These are phyloP conservation scores for Sialia sialis DNA, from an alignment of 2,113 vertebrate species.

Conservation along the genomic window DNA sequence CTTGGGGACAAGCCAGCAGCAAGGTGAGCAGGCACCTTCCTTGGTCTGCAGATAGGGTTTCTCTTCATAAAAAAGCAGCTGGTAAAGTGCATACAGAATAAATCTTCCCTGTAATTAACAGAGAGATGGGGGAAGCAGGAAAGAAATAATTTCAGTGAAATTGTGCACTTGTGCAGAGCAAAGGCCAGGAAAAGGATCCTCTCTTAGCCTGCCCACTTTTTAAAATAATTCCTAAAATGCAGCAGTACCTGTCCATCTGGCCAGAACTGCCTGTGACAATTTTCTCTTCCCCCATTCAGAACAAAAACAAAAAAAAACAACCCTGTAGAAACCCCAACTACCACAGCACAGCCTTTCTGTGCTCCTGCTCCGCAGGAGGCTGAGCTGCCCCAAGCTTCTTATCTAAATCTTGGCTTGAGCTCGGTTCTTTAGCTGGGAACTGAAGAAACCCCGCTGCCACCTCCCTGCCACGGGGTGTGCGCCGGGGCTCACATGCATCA, in stretches of 20 bases:
- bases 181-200: not conserved
- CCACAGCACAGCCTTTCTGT: not conserved
- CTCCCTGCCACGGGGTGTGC: not conserved
- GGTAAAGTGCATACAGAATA: not conserved
- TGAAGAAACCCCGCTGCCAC: not conserved
- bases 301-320: not conserved
- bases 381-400: constrained; percentile 47
- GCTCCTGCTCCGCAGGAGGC: not conserved
- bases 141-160: not conserved
- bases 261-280: not conserved
- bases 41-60: not conserved
- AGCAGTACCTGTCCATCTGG: not conserved
- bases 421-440: not conserved
- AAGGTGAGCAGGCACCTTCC: not conserved
- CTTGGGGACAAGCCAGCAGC: not conserved
- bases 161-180: not conserved
- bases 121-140: not conserved
- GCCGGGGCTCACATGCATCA: constrained; percentile 5
- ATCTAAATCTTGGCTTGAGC: constrained; percentile 39
- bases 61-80: not conserved
- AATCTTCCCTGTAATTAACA: not conserved
- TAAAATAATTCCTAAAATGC: not conserved
- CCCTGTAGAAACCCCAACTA: not conserved
- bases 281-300: not conserved
- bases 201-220: accelerated